These are phyloP conservation scores for Pelochelys cantorii DNA, from an alignment of 2,797 vertebrate species.

Conservation along the genomic window DNA sequence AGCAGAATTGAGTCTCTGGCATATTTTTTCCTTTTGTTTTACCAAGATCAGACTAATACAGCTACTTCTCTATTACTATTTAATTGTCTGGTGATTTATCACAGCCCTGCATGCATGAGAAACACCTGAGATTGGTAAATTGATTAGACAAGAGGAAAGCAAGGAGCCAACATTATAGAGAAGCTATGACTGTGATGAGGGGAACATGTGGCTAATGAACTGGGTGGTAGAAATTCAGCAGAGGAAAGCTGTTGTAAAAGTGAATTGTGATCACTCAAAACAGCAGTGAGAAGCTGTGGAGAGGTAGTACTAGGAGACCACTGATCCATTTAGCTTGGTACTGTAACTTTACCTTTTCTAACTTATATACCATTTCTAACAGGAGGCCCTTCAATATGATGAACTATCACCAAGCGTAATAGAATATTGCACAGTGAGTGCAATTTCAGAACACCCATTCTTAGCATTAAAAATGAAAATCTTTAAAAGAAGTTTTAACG, in stretches of 20 bases:
- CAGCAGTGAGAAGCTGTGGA: background rate
- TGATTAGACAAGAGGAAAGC: background rate
- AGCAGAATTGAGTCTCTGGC: background rate
- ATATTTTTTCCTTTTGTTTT: background rate
- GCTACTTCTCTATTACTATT: background rate
- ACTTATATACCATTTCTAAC: conserved; percentile 11
- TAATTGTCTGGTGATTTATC: background rate
- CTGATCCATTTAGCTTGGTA: background rate
- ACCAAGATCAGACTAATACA: too few species aligned
- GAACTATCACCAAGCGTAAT: background rate
- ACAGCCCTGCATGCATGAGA: background rate
- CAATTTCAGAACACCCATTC: conserved; percentile 19
- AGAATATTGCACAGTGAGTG: background rate
- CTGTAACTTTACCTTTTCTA: conserved; percentile 14
- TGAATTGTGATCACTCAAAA: conserved; percentile 4
- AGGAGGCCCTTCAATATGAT: background rate
- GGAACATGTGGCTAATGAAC: background rate
- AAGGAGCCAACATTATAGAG: background rate
- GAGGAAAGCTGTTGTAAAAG: background rate
- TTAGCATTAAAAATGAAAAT: conserved; percentile 13
- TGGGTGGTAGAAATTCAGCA: background rate
- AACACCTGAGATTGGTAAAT: background rate
- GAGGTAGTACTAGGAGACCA: background rate
- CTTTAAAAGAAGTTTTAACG: background rate
- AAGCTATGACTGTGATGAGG: background rate